Evolutionary conservation across 2,797 vertebrate species (phyloP).

Genomic region (Coranthus polyacanthus): DNA sequence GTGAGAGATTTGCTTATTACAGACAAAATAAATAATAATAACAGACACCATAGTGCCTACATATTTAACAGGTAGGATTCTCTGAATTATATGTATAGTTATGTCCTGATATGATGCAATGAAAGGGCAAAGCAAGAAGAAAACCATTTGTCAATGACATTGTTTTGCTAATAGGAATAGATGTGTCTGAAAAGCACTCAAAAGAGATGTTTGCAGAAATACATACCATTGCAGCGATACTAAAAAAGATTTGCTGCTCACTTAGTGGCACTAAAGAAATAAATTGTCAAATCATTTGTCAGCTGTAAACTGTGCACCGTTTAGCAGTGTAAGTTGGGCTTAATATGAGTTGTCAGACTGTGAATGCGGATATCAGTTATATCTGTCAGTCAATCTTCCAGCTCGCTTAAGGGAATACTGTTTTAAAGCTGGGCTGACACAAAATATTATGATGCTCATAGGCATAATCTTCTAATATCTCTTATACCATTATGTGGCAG

Average conservation of each 20-base stretch:
- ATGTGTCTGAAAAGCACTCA: slow-evolving; percentile 50
- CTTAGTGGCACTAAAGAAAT: slow-evolving; percentile 1
- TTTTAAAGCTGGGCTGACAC: slow-evolving; percentile 1
- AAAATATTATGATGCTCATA: background rate
- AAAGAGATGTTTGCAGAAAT: slow-evolving; percentile 13
- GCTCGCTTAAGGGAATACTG: too few relatives aligned
- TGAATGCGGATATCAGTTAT: slow-evolving; percentile 5
- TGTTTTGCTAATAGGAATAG: slow-evolving; percentile 53
- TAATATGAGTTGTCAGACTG: slow-evolving; percentile 5
- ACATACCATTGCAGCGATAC: slow-evolving; percentile 20
- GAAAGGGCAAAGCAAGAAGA: slow-evolving; percentile 44
- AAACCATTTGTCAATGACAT: slow-evolving; percentile 67
- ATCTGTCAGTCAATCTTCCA: background rate
- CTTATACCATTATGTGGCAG: background rate
- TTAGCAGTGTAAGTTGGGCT: background rate
- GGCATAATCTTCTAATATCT: background rate
- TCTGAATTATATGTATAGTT: slow-evolving; percentile 35
- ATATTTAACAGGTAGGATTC: slow-evolving; percentile 44
- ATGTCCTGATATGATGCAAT: slow-evolving; percentile 36
- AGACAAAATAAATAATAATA: slow-evolving; percentile 43
- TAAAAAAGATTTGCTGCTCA: slow-evolving; percentile 15
- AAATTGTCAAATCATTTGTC: slow-evolving; percentile 9
- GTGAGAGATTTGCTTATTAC: slow-evolving; percentile 44
- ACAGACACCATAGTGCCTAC: slow-evolving; percentile 38
- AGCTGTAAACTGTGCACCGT: slow-evolving; percentile 6